Evolutionary conservation across 2,888 invertebrate species (phyloP).

Genomic region (Aplocera efformata): DNA sequence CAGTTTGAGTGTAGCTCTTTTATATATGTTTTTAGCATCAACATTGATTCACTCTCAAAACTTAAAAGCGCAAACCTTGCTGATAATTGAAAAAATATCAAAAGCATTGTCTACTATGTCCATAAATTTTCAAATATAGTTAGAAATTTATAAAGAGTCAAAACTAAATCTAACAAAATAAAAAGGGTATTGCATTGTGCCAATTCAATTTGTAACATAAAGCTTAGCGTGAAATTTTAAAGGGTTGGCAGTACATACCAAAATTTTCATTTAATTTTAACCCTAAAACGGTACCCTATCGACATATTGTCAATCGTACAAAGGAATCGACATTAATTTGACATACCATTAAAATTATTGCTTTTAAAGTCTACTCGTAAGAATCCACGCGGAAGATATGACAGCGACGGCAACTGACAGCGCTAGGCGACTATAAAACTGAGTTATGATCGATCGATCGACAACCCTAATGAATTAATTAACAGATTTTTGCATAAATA

Average conservation of each 20-base stretch:
- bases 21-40: too few species aligned
- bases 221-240: slow-evolving; percentile 69
- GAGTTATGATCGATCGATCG: slow-evolving; percentile 54
- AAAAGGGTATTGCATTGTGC: slow-evolving; percentile 56
- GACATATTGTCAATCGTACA: slow-evolving; percentile 73
- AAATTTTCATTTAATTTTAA: slow-evolving; percentile 40
- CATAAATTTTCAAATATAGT: background rate
- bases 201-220: slow-evolving; percentile 74
- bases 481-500: slow-evolving; percentile 63
- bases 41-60: too few species aligned
- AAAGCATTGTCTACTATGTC: too few species aligned
- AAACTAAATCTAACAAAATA: slow-evolving; percentile 34
- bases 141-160: background rate
- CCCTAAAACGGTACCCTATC: slow-evolving; percentile 55
- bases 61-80: too few species aligned
- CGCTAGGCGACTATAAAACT: slow-evolving; percentile 52
- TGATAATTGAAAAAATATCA: too few species aligned
- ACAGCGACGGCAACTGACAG: slow-evolving; percentile 43
- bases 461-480: slow-evolving; percentile 67
- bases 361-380: slow-evolving; percentile 63
- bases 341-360: slow-evolving; percentile 77
- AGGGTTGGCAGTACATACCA: slow-evolving; percentile 52
- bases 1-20: too few species aligned
- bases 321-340: slow-evolving; percentile 75
- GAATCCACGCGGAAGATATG: slow-evolving; percentile 68